Evolutionary conservation across 2,113 vertebrate species (phyloP).

Genomic region (Electrona antarctica): DNA sequence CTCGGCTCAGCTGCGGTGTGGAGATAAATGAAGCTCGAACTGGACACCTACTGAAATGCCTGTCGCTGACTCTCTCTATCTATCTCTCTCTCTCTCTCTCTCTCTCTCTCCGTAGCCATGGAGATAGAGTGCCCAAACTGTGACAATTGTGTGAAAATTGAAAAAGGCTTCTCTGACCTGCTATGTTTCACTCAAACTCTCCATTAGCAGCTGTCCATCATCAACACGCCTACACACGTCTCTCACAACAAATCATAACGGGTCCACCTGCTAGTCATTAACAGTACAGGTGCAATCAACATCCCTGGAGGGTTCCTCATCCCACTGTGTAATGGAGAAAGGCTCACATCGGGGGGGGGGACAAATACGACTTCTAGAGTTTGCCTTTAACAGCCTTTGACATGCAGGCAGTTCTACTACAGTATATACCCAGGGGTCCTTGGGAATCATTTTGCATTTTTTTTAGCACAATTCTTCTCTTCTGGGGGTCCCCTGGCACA

Average conservation of each 20-base stretch:
- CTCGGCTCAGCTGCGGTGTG: constrained; percentile 45
- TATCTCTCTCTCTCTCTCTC: constrained; percentile 57
- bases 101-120: constrained; percentile 46
- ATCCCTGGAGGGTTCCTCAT: too few species aligned
- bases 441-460: too few species aligned
- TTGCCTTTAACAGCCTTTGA: too few species aligned
- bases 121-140: constrained; percentile 36
- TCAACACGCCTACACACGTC: neutral
- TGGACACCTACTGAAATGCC: constrained; percentile 9
- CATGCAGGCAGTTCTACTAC: too few species aligned
- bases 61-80: constrained; percentile 6
- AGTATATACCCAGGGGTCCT: too few species aligned
- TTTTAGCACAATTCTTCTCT: too few species aligned
- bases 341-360: too few species aligned
- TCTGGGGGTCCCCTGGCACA: too few species aligned
- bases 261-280: neutral
- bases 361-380: too few species aligned
- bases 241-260: neutral
- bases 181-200: neutral
- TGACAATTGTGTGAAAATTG: constrained; percentile 21
- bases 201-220: constrained; percentile 25
- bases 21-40: constrained; percentile 55
- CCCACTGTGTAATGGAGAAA: too few species aligned
- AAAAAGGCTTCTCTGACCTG: constrained; percentile 22
- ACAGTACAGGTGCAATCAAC: too few species aligned